Evolutionary conservation across 1,140 invertebrate genomes (phyloP), one percentile per base, ranked within the genome.

Genomic region (Catajapyx aquilonaris): DNA sequence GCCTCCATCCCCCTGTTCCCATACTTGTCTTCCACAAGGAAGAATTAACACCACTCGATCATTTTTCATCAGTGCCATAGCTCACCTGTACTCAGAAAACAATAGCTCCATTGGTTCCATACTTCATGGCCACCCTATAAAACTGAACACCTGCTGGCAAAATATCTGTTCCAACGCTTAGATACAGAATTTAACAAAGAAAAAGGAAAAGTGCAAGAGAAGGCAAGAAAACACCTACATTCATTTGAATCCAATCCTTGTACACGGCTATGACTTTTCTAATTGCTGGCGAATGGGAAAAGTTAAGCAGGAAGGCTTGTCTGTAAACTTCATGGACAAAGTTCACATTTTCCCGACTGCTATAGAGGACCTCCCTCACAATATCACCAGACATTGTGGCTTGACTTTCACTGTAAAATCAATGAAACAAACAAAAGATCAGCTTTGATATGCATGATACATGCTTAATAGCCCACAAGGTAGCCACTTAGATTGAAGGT

Each of bases 201-300:
- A 19, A 28, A n/a, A 30, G 18, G 18, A 41, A 20, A 22, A 34
- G n/a, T 31, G 16, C 20, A 28, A 37, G 2, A 34, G 16, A 13
- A 38, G 23, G 5, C 23, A 48, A 44, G 17, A 35, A 17, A 13
- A 20, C n/a, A 45, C 60, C 60, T 51, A 83, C 75, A 63, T 74
- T 80, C 66, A 81, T 77, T 59, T 87, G 81, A 54, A 93, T 91
- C 81, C 90, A 91, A 54, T 95, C 87, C 54, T 88, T 86, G 52
- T 94, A 95, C n/a, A 91, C 78, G 36, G 75, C 69, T 44, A 95
- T 87, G 25, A 88, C 85, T 50, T 80, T 76, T 25, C 84, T 62
- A 40, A 90, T 83, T 2, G 87, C 81, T 39, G 73, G 71, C 4
- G 84, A 77, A 52, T 91, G 81, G 20, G 71, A 72, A 51, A 91